Evolutionary conservation across 2,797 vertebrate genomes (phyloP), one percentile per base, ranked within the genome.

Genomic region (Lutjanus campechanus): DNA sequence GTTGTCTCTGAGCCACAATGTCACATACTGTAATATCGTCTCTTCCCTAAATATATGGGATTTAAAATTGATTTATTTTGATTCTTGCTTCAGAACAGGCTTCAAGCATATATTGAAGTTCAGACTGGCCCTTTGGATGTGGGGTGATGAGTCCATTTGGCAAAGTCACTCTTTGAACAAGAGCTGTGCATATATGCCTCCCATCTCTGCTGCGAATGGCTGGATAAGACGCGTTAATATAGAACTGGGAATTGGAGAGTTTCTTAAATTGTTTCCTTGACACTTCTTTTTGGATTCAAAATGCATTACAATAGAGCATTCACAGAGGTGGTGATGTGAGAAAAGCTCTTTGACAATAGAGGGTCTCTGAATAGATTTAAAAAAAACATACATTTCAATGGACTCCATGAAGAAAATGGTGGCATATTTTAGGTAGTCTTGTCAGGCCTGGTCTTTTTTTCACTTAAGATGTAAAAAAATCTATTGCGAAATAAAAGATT

Each of bases 91-190:
- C 41, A 61, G 1, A 69, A 59, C 19, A 47, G 20, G 83, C 73
- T 25, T 65, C 22, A 7, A 68, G 67, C 53, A 2, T 54, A 13
- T 68, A 67, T 40, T 63, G 55, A 78, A 63, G 50, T 78, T 85
- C 55, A 81, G 50, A 67, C 46, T 12, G 36, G 47, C 40, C 47
- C 53, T 62, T 69, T 9, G 16, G 53, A 85, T 65, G 55, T 60
- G 17, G 53, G 49, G 59, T 61, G 67, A 54, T 55, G 43, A 73
- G 69, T 53, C 54, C 0, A 0, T 82, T 77, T 62, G 53, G 44
- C 75, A 76, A 70, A 66, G 72, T 59, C 65, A 49, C 29, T 55
- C 60, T 63, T 16, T 44, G 22, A 67, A 68, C 54, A 61, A 53
- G 59, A 74, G 54, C 41, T 50, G 25, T 65, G 66, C n/a, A 72